Evolutionary conservation across 2,113 vertebrate genomes (phyloP), one percentile per base, ranked within the genome.

Genomic region (Taxidea taxus): DNA sequence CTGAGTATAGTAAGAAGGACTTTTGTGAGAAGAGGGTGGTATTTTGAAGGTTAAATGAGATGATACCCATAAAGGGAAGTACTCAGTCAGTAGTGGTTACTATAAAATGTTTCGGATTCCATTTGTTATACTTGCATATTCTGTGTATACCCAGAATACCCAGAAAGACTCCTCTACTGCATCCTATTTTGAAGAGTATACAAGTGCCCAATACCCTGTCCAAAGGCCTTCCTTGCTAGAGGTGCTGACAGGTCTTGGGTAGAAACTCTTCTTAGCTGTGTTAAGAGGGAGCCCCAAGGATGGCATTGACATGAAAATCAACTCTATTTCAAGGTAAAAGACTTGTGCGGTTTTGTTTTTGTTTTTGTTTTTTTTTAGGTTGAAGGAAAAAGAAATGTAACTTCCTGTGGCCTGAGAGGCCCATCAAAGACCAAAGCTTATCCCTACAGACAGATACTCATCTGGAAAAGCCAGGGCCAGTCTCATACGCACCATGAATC

Each of bases 1-100:
- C 0, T 3, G n/a, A 44, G 3, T 21, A 0, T 47, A n/a, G 9
- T 49, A 78, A 44, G 21, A 66, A 64, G 37, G 23, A 7, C 18
- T 60, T 39, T 31, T 82, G 16, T 66, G 29, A 82, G 75, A 92
- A 10, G 3, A 54, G 10, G 11, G 2, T 80, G 31, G 3, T 60
- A 15, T 47, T 72, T n/a, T 66, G 23, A 74, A 90, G 60, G 6
- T 68, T 90, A 62, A 87, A 49, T 37, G n/a, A 83, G 27, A 62
- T 54, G 14, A 15, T 51, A 6, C 7, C 34, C 44, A 51, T 7
- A 37, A 31, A 66, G 8, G 20, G 42, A 75, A 75, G 14, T 47
- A 70, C 4, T 74, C 29, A 47, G 1, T 82, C 34, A 66, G 14
- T 66, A 9, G 51, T 86, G 20, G 27, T 34, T 74, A 77, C 34